These are phyloP conservation scores for Lepidothrix coronata DNA, from an alignment of 2,113 vertebrate species.

Conservation along the genomic window DNA sequence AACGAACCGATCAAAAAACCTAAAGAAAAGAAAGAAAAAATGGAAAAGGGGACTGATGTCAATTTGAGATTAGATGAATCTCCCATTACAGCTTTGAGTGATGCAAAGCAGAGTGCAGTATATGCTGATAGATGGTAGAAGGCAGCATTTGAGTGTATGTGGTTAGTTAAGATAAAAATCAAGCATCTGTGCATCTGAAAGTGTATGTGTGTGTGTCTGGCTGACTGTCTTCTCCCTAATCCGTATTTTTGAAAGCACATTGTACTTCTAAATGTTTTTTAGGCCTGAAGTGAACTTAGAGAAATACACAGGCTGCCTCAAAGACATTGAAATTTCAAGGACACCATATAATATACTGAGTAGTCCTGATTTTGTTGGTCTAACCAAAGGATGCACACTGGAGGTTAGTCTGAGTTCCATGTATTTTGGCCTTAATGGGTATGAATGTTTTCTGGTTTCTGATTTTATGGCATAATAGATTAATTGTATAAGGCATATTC, in stretches of 20 bases:
- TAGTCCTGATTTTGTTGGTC: slow-evolving; percentile 90
- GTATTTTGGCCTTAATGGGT: neutral
- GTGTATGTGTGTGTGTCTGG: neutral
- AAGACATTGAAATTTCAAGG: slow-evolving; percentile 95
- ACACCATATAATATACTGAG: slow-evolving; percentile 93
- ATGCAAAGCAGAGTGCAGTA: neutral
- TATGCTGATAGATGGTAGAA: neutral
- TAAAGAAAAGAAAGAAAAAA: neutral
- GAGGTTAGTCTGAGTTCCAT: slow-evolving; percentile 79
- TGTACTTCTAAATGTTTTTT: slow-evolving; percentile 23
- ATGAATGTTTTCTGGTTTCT: neutral
- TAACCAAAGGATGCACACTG: slow-evolving; percentile 91
- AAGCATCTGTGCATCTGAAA: neutral
- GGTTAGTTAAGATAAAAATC: neutral
- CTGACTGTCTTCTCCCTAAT: neutral
- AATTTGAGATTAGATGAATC: neutral
- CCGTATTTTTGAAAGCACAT: neutral
- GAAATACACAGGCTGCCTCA: slow-evolving; percentile 90
- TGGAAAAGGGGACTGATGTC: neutral
- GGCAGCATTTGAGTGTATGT: neutral
- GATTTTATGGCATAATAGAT: neutral
- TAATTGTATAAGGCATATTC: neutral
- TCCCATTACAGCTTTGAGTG: neutral
- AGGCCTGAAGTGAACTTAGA: slow-evolving; percentile 91
- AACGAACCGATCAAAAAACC: neutral